phyloP scores from a whole-genome alignment of 2,888 invertebrate species.

The Oscheius myriophilus region DNA sequence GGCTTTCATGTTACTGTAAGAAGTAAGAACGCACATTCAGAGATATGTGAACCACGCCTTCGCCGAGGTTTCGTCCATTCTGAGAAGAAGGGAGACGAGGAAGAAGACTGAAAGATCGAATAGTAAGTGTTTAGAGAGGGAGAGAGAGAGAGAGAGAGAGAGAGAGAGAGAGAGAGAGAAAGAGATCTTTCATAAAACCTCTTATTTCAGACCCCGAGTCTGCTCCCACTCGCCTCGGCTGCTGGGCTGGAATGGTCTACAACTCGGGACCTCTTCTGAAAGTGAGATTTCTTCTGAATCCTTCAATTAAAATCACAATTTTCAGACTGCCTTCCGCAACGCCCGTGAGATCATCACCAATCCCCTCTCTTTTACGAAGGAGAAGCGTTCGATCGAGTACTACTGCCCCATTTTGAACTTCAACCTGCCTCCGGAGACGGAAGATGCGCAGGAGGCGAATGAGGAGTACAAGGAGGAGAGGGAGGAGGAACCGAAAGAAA shows the following conservation, averaged over 20 bases:
- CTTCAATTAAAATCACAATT: too few relatives aligned
- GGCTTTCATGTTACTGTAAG: too few relatives aligned
- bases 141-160: background rate
- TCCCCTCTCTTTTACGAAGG: constrained; percentile 7
- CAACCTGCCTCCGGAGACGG: background rate
- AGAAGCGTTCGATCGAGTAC: constrained; percentile 4
- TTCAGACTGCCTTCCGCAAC: constrained; percentile 5
- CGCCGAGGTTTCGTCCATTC: background rate
- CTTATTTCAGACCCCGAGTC: constrained; percentile 9
- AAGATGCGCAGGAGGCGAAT: constrained; percentile 1
- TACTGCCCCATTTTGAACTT: constrained; percentile 14
- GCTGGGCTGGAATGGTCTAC: constrained; percentile 4
- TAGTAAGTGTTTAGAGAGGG: background rate
- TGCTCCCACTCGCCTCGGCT: constrained; percentile 1
- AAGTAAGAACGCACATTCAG: too few relatives aligned
- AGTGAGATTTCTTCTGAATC: too few relatives aligned
- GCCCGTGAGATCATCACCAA: constrained; percentile 2
- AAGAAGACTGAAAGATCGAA: background rate
- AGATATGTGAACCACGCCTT: constrained; percentile 3
- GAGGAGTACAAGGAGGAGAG: constrained; percentile 6
- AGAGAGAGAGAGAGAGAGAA: background rate
- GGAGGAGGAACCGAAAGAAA: constrained; percentile 5
- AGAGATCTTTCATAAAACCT: background rate
- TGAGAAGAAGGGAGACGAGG: background rate
- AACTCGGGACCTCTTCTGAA: constrained; percentile 19